Base-by-base conservation (phyloP, 2,888 invertebrate genomes). In the Dyspetes luteomarginatus region DNA sequence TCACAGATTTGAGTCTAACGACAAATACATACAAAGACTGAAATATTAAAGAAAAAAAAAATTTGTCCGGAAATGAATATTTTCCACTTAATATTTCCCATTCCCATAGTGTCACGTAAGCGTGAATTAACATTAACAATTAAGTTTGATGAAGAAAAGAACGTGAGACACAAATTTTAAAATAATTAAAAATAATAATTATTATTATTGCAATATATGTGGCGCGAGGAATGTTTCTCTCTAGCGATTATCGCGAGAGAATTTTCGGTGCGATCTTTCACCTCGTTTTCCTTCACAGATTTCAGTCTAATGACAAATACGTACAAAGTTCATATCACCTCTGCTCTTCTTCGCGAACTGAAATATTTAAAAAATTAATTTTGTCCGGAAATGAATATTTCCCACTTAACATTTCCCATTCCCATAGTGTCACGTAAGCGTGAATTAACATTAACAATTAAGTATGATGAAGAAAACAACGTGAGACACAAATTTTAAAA, bases 231-330 rank as follows among this genome's bases (percentile, higher is more conserved):
- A 50, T 17, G 1, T 22, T 28, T 36, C 22, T 19, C 17, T 9
- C n/a, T 17, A 24, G 24, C 52, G 43, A 65, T 56, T 30, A 58
- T 45, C 24, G 24, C 30, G 30, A n/a, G 5, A 28, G n/a, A 24
- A 45, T 45, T 65, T 19, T n/a, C n/a, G n/a, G n/a, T n/a, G n/a
- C n/a, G n/a, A n/a, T 24, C 30, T 26, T 48, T 41, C 24, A 60
- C 5, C 5, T 71, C 45, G 17, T 1, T 17, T 52, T 4, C 15
- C 15, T 17, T 50, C 24, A n/a, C n/a, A n/a, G n/a, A n/a, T n/a
- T n/a, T n/a, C n/a, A n/a, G n/a, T n/a, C n/a, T n/a, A n/a, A n/a
- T n/a, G n/a, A n/a, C n/a, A n/a, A n/a, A n/a, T n/a, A n/a, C n/a
- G n/a, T n/a, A n/a, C n/a, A n/a, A n/a, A n/a, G n/a, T n/a, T n/a